A percentile compares a stretch with the other conserved stretches of the same genome.
Conservation (phyloP, 2,888 invertebrate species). For the Pycnomerus fuliginosus region DNA sequence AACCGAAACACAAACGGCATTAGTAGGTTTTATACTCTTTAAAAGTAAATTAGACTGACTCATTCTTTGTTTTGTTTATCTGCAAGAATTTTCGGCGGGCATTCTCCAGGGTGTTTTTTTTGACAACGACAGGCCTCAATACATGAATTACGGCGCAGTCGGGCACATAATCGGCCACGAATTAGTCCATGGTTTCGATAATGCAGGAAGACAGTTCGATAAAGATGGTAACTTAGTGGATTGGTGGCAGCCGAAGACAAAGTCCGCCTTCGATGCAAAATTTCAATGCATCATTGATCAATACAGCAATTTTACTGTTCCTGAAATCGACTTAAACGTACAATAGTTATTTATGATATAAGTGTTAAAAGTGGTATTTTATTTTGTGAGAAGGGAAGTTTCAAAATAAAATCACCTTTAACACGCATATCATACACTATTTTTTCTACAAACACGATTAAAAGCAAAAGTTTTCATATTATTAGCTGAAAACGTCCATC, state of each 20-base stretch:
- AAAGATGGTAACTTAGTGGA: slow-evolving; percentile 69
- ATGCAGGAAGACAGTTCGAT: slow-evolving; percentile 70
- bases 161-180: slow-evolving; percentile 86
- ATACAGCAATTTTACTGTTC: slow-evolving; percentile 80
- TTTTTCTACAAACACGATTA: too few species aligned
- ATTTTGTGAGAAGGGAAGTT: too few species aligned
- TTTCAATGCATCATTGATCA: slow-evolving; percentile 86
- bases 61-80: neutral
- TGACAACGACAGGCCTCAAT: slow-evolving; percentile 76
- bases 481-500: too few species aligned
- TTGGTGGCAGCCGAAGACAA: slow-evolving; percentile 58
- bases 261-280: slow-evolving; percentile 61
- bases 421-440: too few species aligned
- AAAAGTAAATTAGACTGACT: neutral
- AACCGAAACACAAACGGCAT: slow-evolving; percentile 36
- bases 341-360: too few species aligned
- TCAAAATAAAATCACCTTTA: too few species aligned
- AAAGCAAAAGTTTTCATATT: too few species aligned
- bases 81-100: slow-evolving; percentile 82
- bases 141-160: slow-evolving; percentile 85
- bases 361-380: too few species aligned
- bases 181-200: slow-evolving; percentile 83
- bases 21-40: neutral
- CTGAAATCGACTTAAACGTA: slow-evolving; percentile 57
- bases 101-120: slow-evolving; percentile 87